phyloP scores from a whole-genome alignment of 2,113 vertebrate genomes.

The Anarhynchus alexandrinus region DNA sequence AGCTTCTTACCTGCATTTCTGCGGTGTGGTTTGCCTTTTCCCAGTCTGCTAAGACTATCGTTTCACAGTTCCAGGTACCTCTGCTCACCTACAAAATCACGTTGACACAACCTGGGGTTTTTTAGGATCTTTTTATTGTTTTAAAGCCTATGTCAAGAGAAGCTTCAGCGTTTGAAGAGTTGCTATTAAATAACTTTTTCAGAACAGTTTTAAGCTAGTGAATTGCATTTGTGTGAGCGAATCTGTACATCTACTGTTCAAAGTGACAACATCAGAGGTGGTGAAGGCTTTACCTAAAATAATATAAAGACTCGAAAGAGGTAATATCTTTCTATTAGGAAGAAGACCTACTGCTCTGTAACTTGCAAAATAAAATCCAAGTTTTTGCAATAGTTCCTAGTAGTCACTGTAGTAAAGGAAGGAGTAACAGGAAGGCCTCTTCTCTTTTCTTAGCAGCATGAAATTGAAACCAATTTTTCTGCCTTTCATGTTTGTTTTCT shows the following conservation, averaged over 20 bases:
- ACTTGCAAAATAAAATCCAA: not conserved
- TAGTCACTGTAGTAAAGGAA: not conserved
- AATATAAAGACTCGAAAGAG: not conserved
- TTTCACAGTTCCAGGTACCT: not conserved
- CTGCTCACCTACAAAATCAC: not conserved
- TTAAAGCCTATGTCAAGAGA: not conserved
- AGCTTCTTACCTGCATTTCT: not conserved
- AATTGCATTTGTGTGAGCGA: not conserved
- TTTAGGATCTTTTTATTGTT: not conserved
- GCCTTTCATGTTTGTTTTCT: not conserved
- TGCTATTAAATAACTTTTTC: not conserved
- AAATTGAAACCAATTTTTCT: not conserved
- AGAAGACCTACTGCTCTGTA: not conserved
- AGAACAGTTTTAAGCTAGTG: not conserved
- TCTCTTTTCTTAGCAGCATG: not conserved
- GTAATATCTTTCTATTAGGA: not conserved
- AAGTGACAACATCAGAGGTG: not conserved
- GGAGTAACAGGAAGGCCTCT: not conserved
- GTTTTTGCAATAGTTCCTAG: not conserved
- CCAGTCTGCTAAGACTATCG: not conserved
- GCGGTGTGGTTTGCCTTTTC: not conserved
- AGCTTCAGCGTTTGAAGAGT: not conserved
- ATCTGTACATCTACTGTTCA: not conserved
- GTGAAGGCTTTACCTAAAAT: not conserved
- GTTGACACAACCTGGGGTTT: not conserved